These are phyloP conservation scores for Phthorimaea operculella DNA, from an alignment of 1,140 invertebrate species.

Conservation along the genomic window DNA sequence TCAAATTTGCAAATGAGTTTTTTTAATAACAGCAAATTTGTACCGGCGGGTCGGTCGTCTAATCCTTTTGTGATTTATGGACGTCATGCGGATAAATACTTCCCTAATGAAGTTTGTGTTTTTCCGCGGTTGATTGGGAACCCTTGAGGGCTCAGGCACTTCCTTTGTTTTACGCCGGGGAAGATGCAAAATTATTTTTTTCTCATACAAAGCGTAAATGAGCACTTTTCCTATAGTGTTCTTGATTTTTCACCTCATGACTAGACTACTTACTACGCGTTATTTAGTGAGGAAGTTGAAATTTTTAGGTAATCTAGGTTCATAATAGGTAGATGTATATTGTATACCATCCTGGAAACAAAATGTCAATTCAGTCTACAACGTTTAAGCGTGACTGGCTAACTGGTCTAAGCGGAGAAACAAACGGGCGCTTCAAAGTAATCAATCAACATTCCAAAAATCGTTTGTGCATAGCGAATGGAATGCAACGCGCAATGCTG, in stretches of 20 bases:
- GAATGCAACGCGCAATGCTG: conserved; percentile 12
- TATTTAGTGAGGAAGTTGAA: too few species aligned
- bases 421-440: conserved; percentile 3
- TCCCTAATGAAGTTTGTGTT: conserved; percentile 27
- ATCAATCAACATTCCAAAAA: conserved; percentile 12
- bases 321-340: too few species aligned
- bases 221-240: too few species aligned
- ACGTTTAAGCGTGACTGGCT: not conserved
- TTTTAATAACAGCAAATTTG: conserved; percentile 65
- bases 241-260: too few species aligned
- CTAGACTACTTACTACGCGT: too few species aligned
- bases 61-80: conserved; percentile 58
- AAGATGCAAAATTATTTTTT: too few species aligned
- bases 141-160: too few species aligned
- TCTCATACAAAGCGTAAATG: too few species aligned
- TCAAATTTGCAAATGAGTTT: conserved; percentile 66
- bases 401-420: not conserved
- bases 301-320: too few species aligned
- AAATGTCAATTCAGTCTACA: not conserved
- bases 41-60: conserved; percentile 27
- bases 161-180: too few species aligned
- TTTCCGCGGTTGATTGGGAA: too few species aligned
- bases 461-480: conserved; percentile 20
- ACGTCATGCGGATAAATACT: conserved; percentile 22
- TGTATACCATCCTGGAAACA: too few species aligned